Percentiles rank a stretch among this genome's conserved stretches.
Evolutionary conservation across 2,888 invertebrate species (phyloP).

Genomic region (Synanthedon tipuliformis): DNA sequence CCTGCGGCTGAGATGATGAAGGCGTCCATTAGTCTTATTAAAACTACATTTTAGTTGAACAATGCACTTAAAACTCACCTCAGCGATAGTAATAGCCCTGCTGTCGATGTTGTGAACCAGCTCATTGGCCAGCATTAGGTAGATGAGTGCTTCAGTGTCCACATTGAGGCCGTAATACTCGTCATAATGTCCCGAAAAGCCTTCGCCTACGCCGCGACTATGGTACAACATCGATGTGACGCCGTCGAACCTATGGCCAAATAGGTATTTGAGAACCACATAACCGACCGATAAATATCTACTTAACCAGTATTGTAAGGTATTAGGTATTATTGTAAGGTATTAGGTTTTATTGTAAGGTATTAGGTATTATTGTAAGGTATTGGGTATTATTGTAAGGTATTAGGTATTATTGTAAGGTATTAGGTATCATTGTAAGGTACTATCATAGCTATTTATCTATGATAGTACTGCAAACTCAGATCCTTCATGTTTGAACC

Average conservation of each 20-base stretch:
- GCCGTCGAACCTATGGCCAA: constrained; percentile 85
- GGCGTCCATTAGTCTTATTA: constrained; percentile 56
- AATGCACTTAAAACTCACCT: constrained; percentile 62
- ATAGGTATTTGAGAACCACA: no score
- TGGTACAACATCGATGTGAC: constrained; percentile 99
- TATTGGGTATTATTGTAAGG: no score
- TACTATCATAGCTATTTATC: neutral
- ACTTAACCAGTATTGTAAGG: no score
- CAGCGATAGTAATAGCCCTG: constrained; percentile 92
- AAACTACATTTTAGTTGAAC: constrained; percentile 74
- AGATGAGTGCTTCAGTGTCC: constrained; percentile 95
- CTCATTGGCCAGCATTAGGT: constrained; percentile 94
- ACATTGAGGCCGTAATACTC: constrained; percentile 97
- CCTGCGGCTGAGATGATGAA: no score
- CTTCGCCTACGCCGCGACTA: constrained; percentile 92
- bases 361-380: no score
- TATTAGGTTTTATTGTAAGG: no score
- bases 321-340: no score
- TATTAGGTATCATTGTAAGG: no score
- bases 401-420: no score
- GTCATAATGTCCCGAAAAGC: constrained; percentile 93
- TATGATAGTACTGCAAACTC: no score
- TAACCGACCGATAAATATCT: no score
- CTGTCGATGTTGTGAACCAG: constrained; percentile 84
- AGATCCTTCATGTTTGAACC: no score